phyloP scores from a whole-genome alignment of 2,113 vertebrate genomes.

The Tachuris rubrigastra region DNA sequence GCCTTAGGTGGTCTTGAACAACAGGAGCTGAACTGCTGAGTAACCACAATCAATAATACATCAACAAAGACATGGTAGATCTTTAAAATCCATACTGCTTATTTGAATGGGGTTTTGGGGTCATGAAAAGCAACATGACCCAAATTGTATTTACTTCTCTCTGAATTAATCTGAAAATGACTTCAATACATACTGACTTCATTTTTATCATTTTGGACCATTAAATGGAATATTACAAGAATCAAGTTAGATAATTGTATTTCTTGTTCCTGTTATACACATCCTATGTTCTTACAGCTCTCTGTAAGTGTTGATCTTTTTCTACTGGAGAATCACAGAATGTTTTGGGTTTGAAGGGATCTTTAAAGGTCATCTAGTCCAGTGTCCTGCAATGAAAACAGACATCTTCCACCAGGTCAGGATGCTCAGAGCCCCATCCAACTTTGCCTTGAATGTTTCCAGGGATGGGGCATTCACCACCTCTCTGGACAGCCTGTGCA shows the following conservation, averaged over 20 bases:
- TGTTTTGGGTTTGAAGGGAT: neutral
- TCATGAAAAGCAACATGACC: conserved; percentile 8
- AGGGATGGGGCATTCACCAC: neutral
- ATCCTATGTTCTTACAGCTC: neutral
- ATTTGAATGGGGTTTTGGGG: neutral
- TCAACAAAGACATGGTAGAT: neutral
- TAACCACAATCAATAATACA: conserved; percentile 40
- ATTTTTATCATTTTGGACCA: neutral
- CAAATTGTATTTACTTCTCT: conserved; percentile 42
- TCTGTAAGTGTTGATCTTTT: neutral
- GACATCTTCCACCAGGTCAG: neutral
- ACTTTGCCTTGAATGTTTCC: neutral
- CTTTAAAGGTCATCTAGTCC: neutral
- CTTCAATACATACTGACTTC: neutral
- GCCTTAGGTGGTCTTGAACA: neutral
- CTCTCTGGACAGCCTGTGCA: neutral
- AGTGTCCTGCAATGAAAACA: neutral
- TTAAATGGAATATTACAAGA: neutral
- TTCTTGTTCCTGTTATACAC: neutral
- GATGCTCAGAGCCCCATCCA: neutral
- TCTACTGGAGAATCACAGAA: neutral
- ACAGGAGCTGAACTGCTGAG: conserved; percentile 33
- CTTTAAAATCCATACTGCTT: conserved; percentile 53
- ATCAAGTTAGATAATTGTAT: neutral
- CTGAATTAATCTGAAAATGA: neutral